Conservation (phyloP, 2,113 vertebrate species). For the Camarhynchus parvulus region DNA sequence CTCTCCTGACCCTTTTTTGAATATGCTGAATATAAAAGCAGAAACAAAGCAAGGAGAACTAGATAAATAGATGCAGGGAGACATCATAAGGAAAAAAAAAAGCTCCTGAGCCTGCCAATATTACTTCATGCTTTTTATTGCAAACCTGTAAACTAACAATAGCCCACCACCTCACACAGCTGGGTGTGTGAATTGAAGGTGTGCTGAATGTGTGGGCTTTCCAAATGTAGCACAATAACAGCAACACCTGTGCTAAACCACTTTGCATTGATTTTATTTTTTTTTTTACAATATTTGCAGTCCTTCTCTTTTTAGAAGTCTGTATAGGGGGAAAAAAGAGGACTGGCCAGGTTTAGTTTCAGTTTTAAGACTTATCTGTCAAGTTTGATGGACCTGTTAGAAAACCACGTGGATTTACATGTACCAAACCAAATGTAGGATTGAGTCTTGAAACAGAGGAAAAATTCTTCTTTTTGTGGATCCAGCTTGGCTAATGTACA, state of each 20-base stretch:
- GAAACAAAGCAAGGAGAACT: conserved; percentile 16
- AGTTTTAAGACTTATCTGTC: neutral
- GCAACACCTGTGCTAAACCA: conserved; percentile 50
- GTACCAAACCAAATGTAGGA: neutral
- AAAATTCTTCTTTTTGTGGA: neutral
- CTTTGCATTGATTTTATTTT: conserved; percentile 14
- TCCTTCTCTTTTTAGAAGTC: neutral
- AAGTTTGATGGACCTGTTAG: neutral
- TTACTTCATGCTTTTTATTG: conserved; percentile 51
- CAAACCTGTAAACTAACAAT: conserved; percentile 59
- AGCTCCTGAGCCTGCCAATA: conserved; percentile 45
- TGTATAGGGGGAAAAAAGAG: rapidly evolving
- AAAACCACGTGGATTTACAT: neutral
- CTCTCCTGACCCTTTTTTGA: conserved; percentile 59
- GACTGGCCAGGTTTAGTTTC: neutral
- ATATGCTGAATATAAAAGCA: conserved; percentile 57
- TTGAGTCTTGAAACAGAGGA: neutral
- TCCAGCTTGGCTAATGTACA: neutral
- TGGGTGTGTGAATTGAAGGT: conserved; percentile 42
- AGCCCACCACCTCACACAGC: conserved; percentile 21
- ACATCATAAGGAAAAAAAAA: neutral
- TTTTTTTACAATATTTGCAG: neutral
- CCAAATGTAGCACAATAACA: conserved; percentile 22
- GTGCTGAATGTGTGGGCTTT: conserved; percentile 45
- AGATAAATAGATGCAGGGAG: conserved; percentile 56